Conservation (phyloP, 2,113 vertebrate genomes). For the Calyptommatus sinebrachiatus region DNA sequence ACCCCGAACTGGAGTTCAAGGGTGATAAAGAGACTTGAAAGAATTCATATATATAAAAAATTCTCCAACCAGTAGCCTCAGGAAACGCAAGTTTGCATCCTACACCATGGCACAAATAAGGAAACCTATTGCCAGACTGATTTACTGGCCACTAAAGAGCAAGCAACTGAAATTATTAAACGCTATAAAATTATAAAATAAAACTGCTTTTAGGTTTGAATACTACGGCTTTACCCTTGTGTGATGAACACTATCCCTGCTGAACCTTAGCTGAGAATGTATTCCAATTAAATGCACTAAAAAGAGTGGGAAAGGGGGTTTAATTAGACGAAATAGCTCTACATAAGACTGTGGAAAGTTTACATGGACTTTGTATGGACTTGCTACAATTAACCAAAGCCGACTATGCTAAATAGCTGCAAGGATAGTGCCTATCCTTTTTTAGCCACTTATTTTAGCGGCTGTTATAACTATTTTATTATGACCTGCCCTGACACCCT, state of each 20-base stretch:
- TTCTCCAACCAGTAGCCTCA: not conserved
- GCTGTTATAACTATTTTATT: no score
- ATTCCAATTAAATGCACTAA: not conserved
- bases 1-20: no score
- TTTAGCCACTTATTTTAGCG: no score
- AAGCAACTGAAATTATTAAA: no score
- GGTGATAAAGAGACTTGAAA: not conserved
- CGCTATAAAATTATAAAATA: not conserved
- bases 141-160: not conserved
- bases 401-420: not conserved
- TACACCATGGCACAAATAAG: not conserved
- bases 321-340: not conserved
- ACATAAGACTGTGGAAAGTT: not conserved
- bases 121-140: not conserved
- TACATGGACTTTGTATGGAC: not conserved
- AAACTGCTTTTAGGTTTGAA: not conserved
- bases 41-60: no score
- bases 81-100: not conserved
- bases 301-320: not conserved
- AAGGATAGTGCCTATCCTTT: no score
- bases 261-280: not conserved
- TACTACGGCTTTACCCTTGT: not conserved
- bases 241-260: not conserved
- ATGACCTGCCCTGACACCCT: no score
- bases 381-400: not conserved